Base-by-base conservation (phyloP, 2,888 invertebrate species). In the Aporophyla nigra region DNA sequence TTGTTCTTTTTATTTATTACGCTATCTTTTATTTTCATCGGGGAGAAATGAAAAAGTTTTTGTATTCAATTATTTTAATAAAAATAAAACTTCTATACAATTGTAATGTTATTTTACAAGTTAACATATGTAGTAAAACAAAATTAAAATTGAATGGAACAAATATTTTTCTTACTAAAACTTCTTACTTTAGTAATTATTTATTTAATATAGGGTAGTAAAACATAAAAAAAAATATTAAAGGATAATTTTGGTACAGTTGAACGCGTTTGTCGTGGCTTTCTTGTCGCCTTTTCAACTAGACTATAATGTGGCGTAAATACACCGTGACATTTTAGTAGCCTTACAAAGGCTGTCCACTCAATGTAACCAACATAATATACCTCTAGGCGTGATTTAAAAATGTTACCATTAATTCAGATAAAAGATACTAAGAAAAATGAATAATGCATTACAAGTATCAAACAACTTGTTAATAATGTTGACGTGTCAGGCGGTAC, bases 1-100 rank as follows among this genome's bases (percentile, higher is more conserved):
- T 66, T 65, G 33, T 66, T 74, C 40, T 76, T 85, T 67, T 21
- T 83, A 54, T 74, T 74, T 76, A 71, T 51, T 69, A 59, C 53
- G 5, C 54, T 86, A 67, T 77, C 46, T 74, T 75, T 69, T 61
- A 73, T 66, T 24, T 73, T n/a, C 27, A 67, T 56, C 53, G 16
- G 14, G 12, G 14, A 40, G 56, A 76, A 65, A 62, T 59, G 1
- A 56, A 58, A 74, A 77, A 67, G 4, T 43, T 62, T 56, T 70
- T 40, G 14, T 27, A 12, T 53, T 49, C 40, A 33, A 76, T 77
- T 71, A 33, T 43, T 75, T 75, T 67, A 10, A 16, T 46, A 49
- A 49, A 66, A 71, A 51, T 71, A 27, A 24, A 16, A 62, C 51
- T 59, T 43, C 9, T 43, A 43, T 9, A 7, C 43, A 43, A 19